phyloP scores from a whole-genome alignment of 2,888 invertebrate genomes.

The Opisthograptis luteolata region DNA sequence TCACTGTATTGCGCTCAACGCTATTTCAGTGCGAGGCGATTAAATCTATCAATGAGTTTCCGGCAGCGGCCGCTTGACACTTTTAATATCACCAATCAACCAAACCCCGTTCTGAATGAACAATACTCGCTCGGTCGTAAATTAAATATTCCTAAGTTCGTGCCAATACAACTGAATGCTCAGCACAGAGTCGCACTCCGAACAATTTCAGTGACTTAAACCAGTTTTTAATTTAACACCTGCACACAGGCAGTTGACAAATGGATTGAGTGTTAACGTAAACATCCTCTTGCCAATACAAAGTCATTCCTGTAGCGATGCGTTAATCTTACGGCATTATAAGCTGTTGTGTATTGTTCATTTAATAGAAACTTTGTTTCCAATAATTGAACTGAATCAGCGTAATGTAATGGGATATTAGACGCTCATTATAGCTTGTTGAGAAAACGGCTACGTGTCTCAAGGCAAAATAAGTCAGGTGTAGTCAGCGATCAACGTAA shows the following conservation, averaged over 20 bases:
- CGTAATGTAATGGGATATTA: conserved; percentile 38
- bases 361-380: conserved; percentile 26
- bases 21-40: conserved; percentile 76
- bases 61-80: conserved; percentile 78
- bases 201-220: conserved; percentile 22
- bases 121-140: conserved; percentile 77
- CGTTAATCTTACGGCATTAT: conserved; percentile 3
- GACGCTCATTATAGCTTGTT: conserved; percentile 25
- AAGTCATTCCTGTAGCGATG: conserved; percentile 3
- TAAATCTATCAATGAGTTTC: conserved; percentile 84
- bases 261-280: conserved; percentile 19
- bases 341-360: conserved; percentile 6
- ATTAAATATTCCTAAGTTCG: conserved; percentile 71
- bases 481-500: conserved; percentile 5
- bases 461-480: conserved; percentile 34
- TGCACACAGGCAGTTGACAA: conserved; percentile 26
- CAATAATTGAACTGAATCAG: conserved; percentile 29
- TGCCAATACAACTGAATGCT: conserved; percentile 54
- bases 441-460: conserved; percentile 38
- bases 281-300: conserved; percentile 20
- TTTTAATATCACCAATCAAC: conserved; percentile 81
- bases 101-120: conserved; percentile 74
- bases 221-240: conserved; percentile 31
- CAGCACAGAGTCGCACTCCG: conserved; percentile 34
- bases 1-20: conserved; percentile 50